A percentile compares a stretch with the other conserved stretches of the same genome.
Evolutionary conservation across 2,113 vertebrate genomes (phyloP).

Genomic region (Holacanthus passer): DNA sequence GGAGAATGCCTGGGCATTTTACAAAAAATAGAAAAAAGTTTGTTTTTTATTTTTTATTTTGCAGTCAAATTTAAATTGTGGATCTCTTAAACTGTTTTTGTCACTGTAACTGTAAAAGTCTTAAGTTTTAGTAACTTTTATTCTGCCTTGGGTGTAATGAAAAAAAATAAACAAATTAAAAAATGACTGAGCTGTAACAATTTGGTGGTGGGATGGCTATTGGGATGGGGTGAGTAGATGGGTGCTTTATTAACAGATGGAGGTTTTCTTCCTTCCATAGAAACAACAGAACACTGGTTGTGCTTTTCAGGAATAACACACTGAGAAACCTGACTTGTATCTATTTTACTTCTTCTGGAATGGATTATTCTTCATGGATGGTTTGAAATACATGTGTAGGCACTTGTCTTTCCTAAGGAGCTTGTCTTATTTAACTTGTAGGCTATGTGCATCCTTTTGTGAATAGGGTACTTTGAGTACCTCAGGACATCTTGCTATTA

Average conservation of each 20-base stretch:
- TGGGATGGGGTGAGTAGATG: constrained; percentile 23
- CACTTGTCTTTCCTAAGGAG: constrained; percentile 96
- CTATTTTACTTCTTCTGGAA: constrained; percentile 95
- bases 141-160: constrained; percentile 99
- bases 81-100: constrained; percentile 98
- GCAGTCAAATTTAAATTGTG: constrained; percentile 97
- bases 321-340: constrained; percentile 92
- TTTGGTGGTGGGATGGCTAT: constrained; percentile 52
- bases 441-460: constrained; percentile 89
- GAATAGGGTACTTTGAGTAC: constrained; percentile 91
- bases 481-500: constrained; percentile 78
- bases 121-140: constrained; percentile 98
- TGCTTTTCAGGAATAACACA: constrained; percentile 88
- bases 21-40: constrained; percentile 91
- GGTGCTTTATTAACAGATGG: constrained; percentile 87
- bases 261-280: constrained; percentile 83
- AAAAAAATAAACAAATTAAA: constrained; percentile 83
- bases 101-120: constrained; percentile 99
- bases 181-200: constrained; percentile 76
- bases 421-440: constrained; percentile 95
- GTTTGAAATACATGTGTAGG: constrained; percentile 94
- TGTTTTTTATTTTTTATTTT: constrained; percentile 87
- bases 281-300: constrained; percentile 91
- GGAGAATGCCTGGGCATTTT: constrained; percentile 99
- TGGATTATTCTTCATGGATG: constrained; percentile 93